A percentile compares a stretch with the other conserved stretches of the same genome.
Evolutionary conservation across 2,888 invertebrate species (phyloP).

Genomic region (Lissonota sp.): DNA sequence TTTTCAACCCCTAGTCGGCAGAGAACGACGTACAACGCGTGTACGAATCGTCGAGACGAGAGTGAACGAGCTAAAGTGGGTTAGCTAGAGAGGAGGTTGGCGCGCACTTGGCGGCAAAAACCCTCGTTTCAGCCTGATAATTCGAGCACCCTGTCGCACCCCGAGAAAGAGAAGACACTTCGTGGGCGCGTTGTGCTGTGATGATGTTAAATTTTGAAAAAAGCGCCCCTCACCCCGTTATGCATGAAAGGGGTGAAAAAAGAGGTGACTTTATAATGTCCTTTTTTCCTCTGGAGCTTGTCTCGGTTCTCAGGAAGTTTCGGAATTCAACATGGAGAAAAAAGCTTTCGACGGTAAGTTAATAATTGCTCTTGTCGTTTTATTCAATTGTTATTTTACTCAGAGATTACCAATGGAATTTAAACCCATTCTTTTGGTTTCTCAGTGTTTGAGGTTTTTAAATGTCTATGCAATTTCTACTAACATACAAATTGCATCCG

Average conservation of each 20-base stretch:
- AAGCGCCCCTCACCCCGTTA: not conserved
- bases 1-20: too few species aligned
- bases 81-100: constrained; percentile 23
- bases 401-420: too few species aligned
- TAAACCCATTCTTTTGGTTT: too few species aligned
- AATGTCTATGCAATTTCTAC: too few species aligned
- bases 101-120: constrained; percentile 1
- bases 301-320: not conserved
- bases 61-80: not conserved
- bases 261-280: not conserved
- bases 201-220: not conserved
- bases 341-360: too few species aligned
- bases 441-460: too few species aligned
- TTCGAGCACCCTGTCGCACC: constrained; percentile 26
- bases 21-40: too few species aligned
- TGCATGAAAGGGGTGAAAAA: constrained; percentile 12
- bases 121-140: constrained; percentile 49
- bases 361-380: too few species aligned
- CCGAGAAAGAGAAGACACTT: constrained; percentile 10
- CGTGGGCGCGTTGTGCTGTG: constrained; percentile 39
- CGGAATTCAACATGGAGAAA: not conserved
- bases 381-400: too few species aligned
- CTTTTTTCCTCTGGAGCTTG: not conserved
- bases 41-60: not conserved
- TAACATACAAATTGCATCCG: not conserved